Conservation (phyloP, 2,888 invertebrate species). For the Timema podura region DNA sequence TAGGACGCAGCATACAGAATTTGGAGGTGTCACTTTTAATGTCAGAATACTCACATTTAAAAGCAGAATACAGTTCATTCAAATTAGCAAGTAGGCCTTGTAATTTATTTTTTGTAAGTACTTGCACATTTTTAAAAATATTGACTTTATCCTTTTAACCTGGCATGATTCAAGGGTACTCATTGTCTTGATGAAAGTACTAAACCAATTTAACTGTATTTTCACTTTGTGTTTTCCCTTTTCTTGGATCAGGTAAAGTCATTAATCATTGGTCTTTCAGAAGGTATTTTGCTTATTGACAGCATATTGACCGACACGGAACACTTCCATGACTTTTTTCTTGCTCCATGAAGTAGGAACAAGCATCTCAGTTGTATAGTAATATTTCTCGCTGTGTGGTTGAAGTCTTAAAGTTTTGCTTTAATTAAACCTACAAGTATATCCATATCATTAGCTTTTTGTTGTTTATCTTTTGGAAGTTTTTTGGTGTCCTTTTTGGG, state of each 20-base stretch:
- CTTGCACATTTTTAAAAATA: not conserved
- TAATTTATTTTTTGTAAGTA: not conserved
- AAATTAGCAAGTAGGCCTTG: not conserved
- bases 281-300: no score
- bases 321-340: not conserved
- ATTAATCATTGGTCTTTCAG: not conserved
- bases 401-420: not conserved
- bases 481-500: not conserved
- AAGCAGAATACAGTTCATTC: not conserved
- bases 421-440: not conserved
- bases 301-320: not conserved
- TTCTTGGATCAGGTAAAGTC: not conserved
- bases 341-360: not conserved
- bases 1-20: not conserved
- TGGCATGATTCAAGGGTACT: not conserved
- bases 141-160: not conserved
- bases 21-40: not conserved
- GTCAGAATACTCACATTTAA: not conserved
- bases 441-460: not conserved
- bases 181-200: not conserved
- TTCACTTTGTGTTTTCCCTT: not conserved
- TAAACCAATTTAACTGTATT: not conserved
- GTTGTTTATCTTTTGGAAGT: not conserved
- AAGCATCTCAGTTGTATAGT: not conserved
- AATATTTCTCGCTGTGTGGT: slow-evolving; percentile 1